phyloP scores from a whole-genome alignment of 2,888 invertebrate species.

The Polietes domitor region DNA sequence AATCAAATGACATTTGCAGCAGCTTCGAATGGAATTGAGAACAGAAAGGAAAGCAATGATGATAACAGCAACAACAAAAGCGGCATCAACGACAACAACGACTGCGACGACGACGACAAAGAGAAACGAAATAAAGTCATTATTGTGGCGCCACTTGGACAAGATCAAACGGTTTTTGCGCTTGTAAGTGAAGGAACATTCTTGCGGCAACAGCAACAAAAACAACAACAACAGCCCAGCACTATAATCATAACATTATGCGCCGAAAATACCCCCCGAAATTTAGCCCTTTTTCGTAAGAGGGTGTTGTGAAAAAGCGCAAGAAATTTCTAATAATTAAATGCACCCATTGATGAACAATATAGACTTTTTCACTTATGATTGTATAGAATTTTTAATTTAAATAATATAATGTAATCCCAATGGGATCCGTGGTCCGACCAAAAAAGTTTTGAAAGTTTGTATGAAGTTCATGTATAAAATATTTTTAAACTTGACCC shows the following conservation, averaged over 20 bases:
- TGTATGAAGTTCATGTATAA: too few relatives aligned
- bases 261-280: constrained; percentile 7
- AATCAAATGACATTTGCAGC: constrained; percentile 67
- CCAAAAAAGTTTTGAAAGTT: too few relatives aligned
- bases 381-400: too few relatives aligned
- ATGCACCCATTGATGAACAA: too few relatives aligned
- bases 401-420: too few relatives aligned
- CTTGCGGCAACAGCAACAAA: constrained; percentile 3
- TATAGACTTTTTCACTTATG: too few relatives aligned
- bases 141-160: constrained; percentile 65
- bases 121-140: constrained; percentile 63
- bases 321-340: too few relatives aligned
- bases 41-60: constrained; percentile 39
- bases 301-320: background rate
- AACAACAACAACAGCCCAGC: background rate
- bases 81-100: constrained; percentile 1
- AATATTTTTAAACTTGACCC: too few relatives aligned
- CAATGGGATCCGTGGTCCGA: too few relatives aligned
- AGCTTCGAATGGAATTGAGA: constrained; percentile 41
- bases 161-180: constrained; percentile 65
- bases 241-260: constrained; percentile 15
- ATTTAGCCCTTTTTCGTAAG: constrained; percentile 24
- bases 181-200: constrained; percentile 40
- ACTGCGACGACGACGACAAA: constrained; percentile 10
- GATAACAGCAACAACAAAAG: constrained; percentile 30